These are phyloP conservation scores for Periophthalmus modestus DNA, from an alignment of 2,113 vertebrate species.

Conservation along the genomic window DNA sequence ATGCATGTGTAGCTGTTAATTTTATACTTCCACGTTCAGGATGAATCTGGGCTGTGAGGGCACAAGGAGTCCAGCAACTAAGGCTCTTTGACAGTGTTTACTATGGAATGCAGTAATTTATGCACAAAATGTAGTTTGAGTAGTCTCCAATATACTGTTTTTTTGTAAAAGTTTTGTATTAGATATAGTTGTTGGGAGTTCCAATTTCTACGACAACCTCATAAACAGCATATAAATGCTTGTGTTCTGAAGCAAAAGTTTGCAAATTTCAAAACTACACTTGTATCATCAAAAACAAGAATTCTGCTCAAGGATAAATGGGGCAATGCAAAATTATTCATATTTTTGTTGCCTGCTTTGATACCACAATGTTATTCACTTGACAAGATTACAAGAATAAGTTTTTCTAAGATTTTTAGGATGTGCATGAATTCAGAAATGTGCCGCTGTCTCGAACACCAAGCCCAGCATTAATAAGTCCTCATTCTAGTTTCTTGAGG, in stretches of 20 bases:
- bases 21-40: not conserved
- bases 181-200: not conserved
- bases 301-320: not conserved
- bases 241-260: not conserved
- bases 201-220: not conserved
- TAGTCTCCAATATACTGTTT: no score
- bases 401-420: not conserved
- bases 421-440: not conserved
- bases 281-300: not conserved
- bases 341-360: not conserved
- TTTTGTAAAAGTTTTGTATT: not conserved
- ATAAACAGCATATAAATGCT: not conserved
- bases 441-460: slow-evolving; percentile 8
- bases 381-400: not conserved
- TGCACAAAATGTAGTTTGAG: not conserved
- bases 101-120: not conserved
- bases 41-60: not conserved
- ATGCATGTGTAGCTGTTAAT: no score
- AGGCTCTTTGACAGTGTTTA: not conserved
- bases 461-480: slow-evolving; percentile 12
- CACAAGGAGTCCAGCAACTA: not conserved
- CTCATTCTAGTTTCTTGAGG: slow-evolving; percentile 15
- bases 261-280: not conserved
- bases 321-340: not conserved
- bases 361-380: not conserved